Evolutionary conservation across 1,140 invertebrate genomes (phyloP), one percentile per base, ranked within the genome.

Genomic region (Calephelis virginiensis): DNA sequence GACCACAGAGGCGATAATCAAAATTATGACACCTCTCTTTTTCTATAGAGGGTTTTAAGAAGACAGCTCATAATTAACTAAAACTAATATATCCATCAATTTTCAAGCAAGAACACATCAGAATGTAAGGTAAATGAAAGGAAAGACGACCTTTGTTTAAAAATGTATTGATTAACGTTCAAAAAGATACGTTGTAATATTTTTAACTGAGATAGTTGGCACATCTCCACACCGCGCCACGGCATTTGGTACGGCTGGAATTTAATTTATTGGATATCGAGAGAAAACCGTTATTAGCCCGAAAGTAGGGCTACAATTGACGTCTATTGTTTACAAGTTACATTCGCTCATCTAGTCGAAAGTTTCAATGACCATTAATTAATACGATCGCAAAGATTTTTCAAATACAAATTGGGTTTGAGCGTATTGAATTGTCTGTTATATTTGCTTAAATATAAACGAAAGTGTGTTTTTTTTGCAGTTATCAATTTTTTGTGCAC

Each of bases 191-290:
- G 53, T 59, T 59, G 53, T 40, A 56, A 64, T 64, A 56, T 64
- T 49, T 64, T 64, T 72, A 63, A 68, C 68, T 73, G 71, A 66
- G 72, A 70, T 69, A 73, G 67, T 67, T 78, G 76, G 75, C 73
- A 77, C 67, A 74, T 72, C 69, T 76, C 76, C 71, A 75, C 70
- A 66, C 64, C 69, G 43, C 46, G 64, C 61, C 63, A 56, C 72
- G 69, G 78, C 72, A 66, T 17, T 71, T 50, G 67, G 53, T 74
- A 65, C 67, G 73, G 66, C 63, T 50, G 70, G 72, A 77, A 76
- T 73, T 77, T 76, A 73, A 81, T 81, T 81, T 79, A 79, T 76
- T 68, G 73, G 63, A 74, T 75, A 78, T 77, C 64, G 69, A 66
- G 61, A 68, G 71, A 49, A 43, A 73, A 63, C 63, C 66, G 71